These are phyloP conservation scores for Acanthurus lineatus DNA, from an alignment of 2,797 vertebrate species.

Conservation along the genomic window DNA sequence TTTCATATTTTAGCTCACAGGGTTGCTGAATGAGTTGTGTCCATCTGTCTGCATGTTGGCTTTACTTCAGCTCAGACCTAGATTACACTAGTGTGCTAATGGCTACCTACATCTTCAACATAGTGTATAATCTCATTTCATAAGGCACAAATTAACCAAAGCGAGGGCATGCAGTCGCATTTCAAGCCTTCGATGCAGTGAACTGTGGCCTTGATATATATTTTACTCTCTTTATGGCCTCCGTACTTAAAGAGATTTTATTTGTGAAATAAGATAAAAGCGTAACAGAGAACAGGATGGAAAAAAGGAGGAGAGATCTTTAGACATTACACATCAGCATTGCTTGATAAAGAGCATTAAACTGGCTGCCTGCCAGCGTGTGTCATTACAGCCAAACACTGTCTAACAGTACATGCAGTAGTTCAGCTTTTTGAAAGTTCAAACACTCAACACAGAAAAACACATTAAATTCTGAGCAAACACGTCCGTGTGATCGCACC, in stretches of 20 bases:
- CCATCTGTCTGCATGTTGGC: too few species aligned
- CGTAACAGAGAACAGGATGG: background rate
- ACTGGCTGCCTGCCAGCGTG: background rate
- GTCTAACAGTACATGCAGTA: too few species aligned
- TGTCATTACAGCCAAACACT: background rate
- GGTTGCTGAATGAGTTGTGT: too few species aligned
- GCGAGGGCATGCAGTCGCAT: too few species aligned
- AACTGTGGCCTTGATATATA: too few species aligned
- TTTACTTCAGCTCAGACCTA: too few species aligned
- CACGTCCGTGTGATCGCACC: conserved; percentile 7
- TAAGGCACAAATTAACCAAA: too few species aligned
- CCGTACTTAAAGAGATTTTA: background rate
- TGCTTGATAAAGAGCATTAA: background rate
- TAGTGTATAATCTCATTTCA: too few species aligned
- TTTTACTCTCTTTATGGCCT: background rate
- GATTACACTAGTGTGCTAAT: too few species aligned
- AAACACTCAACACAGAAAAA: conserved; percentile 9
- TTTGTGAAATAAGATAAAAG: background rate
- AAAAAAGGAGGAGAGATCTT: background rate
- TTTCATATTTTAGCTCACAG: too few species aligned
- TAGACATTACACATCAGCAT: background rate
- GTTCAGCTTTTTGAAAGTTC: background rate
- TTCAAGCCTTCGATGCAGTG: too few species aligned
- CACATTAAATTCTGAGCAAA: conserved; percentile 5
- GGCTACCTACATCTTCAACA: too few species aligned